Conservation (phyloP, 1,140 invertebrate genomes). For the Drosophila nigrodunni region DNA sequence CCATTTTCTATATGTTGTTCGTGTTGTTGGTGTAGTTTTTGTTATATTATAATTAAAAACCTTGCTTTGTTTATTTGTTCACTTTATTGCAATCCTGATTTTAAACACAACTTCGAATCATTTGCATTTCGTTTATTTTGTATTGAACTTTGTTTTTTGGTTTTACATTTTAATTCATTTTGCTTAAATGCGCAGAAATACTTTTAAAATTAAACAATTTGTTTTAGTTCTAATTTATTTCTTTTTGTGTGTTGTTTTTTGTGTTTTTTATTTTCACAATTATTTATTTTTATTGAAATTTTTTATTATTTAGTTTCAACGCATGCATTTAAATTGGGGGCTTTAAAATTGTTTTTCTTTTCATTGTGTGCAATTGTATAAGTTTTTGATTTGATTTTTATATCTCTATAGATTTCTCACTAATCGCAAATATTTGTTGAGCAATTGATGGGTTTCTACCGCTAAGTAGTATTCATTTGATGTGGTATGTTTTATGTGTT, state of each 20-base stretch:
- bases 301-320: conserved; percentile 57
- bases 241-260: conserved; percentile 40
- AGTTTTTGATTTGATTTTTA: conserved; percentile 58
- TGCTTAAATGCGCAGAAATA: conserved; percentile 83
- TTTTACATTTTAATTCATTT: conserved; percentile 50
- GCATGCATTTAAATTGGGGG: conserved; percentile 49
- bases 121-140: conserved; percentile 43
- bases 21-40: conserved; percentile 15
- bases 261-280: conserved; percentile 55
- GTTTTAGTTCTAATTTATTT: conserved; percentile 41
- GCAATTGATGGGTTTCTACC: conserved; percentile 33
- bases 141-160: conserved; percentile 46
- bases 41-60: conserved; percentile 47
- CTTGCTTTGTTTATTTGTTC: conserved; percentile 40
- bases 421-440: conserved; percentile 45
- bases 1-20: conserved; percentile 18
- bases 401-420: conserved; percentile 33
- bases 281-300: conserved; percentile 58
- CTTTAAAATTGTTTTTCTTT: conserved; percentile 46
- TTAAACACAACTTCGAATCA: conserved; percentile 39
- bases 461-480: conserved; percentile 23
- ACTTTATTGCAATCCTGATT: conserved; percentile 23
- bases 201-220: conserved; percentile 79
- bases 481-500: conserved; percentile 15
- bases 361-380: conserved; percentile 50